Percentiles rank a stretch among this genome's conserved stretches.
phyloP scores from a whole-genome alignment of 2,797 vertebrate genomes.

The Tamandua tetradactyla region DNA sequence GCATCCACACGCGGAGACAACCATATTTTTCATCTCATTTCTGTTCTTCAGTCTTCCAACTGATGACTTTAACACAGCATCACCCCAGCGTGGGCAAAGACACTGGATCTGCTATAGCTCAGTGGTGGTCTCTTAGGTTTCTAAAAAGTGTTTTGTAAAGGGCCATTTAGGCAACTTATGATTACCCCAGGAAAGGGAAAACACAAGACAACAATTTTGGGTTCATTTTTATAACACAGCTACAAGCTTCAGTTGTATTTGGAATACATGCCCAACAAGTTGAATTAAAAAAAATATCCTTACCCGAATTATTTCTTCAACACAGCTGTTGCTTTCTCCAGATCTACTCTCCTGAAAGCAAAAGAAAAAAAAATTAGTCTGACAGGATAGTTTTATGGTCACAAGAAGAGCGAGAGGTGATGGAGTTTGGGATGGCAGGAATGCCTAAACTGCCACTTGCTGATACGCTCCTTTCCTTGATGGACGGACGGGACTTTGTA shows the following conservation, averaged over 20 bases:
- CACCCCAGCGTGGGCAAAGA: slow-evolving; percentile 53
- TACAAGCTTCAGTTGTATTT: background rate
- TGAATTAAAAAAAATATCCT: slow-evolving; percentile 69
- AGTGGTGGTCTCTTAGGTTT: background rate
- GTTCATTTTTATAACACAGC: background rate
- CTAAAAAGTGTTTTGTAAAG: background rate
- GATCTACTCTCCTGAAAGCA: slow-evolving; percentile 86
- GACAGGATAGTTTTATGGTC: slow-evolving; percentile 55
- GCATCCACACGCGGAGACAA: slow-evolving; percentile 68
- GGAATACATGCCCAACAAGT: background rate
- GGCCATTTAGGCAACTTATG: background rate
- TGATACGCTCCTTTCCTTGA: background rate
- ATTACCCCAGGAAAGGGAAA: background rate
- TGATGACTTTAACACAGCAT: slow-evolving; percentile 61
- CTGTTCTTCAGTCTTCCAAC: slow-evolving; percentile 75
- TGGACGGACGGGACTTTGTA: background rate
- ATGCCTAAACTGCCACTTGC: background rate
- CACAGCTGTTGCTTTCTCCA: slow-evolving; percentile 86
- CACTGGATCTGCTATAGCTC: slow-evolving; percentile 41
- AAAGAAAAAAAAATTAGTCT: slow-evolving; percentile 74
- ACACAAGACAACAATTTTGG: rapidly evolving
- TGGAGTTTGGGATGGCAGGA: background rate
- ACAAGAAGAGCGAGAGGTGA: background rate
- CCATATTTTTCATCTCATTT: slow-evolving; percentile 76
- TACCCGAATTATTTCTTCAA: slow-evolving; percentile 89